Percentiles rank a stretch among this genome's conserved stretches.
These are phyloP conservation scores for Misgurnus anguillicaudatus DNA, from an alignment of 2,113 vertebrate genomes.

Conservation along the genomic window DNA sequence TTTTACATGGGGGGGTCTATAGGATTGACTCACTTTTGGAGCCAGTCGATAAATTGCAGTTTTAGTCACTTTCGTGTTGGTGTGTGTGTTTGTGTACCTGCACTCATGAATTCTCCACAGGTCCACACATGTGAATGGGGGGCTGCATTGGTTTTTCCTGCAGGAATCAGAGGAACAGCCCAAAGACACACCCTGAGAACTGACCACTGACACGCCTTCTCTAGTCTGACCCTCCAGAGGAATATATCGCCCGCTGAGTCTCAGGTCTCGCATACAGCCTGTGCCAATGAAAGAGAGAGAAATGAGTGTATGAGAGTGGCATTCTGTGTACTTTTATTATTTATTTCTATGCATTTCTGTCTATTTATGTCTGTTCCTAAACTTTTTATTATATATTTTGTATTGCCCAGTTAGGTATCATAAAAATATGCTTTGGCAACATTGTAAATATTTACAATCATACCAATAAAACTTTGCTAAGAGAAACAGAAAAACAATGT, in stretches of 20 bases:
- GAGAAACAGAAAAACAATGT: background rate
- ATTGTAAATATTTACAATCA: no score
- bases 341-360: no score
- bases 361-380: no score
- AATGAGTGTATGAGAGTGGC: background rate
- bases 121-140: conserved; percentile 84
- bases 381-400: no score
- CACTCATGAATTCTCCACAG: conserved; percentile 89
- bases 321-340: no score
- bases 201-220: conserved; percentile 79
- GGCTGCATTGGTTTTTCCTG: conserved; percentile 81
- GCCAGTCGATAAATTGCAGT: no score
- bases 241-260: conserved; percentile 82
- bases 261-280: conserved; percentile 87
- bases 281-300: conserved; percentile 32
- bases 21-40: no score
- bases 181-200: conserved; percentile 74
- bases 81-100: conserved; percentile 71
- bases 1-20: no score
- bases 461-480: no score
- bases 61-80: no score
- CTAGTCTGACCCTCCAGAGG: conserved; percentile 76
- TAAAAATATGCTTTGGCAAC: no score
- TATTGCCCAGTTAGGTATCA: no score
- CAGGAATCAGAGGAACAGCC: conserved; percentile 86